Conservation (phyloP, 2,797 vertebrate species). For the Chloroceryle inda region DNA sequence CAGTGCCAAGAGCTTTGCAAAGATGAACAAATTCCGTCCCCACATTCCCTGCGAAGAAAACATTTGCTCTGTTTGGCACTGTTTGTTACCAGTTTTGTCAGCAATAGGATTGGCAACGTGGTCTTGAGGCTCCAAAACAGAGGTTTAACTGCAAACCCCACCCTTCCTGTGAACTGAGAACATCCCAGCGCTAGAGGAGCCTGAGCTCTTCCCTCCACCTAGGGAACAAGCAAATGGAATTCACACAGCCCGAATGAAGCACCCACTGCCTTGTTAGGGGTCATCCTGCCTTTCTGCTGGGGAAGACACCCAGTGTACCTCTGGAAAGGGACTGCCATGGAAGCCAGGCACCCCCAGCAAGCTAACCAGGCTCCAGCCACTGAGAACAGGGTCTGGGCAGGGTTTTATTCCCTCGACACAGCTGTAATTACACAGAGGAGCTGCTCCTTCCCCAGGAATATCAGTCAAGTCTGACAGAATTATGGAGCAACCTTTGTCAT, state of each 20-base stretch:
- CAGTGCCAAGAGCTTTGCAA: not conserved
- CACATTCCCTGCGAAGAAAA: not conserved
- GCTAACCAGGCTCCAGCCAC: not conserved
- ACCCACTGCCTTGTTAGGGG: not conserved
- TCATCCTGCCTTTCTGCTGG: not conserved
- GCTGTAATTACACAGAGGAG: not conserved
- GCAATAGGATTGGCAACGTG: not conserved
- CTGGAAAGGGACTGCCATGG: not conserved
- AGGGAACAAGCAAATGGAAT: too few relatives aligned
- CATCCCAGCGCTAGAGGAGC: not conserved
- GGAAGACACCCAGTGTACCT: not conserved
- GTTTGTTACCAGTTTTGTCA: not conserved
- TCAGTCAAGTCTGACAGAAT: not conserved
- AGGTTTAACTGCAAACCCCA: not conserved
- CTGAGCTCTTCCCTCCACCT: not conserved
- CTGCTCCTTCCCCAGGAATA: not conserved
- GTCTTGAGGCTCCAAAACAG: not conserved
- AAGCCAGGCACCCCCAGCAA: not conserved
- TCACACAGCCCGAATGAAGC: too few relatives aligned
- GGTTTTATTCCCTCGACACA: not conserved
- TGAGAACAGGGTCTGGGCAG: not conserved
- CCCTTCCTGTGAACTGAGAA: not conserved
- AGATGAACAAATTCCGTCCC: not conserved
- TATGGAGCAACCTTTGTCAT: not conserved
- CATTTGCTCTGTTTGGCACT: not conserved